Conservation (phyloP, 2,113 vertebrate genomes). For the Cyprinodon brontotheroides region DNA sequence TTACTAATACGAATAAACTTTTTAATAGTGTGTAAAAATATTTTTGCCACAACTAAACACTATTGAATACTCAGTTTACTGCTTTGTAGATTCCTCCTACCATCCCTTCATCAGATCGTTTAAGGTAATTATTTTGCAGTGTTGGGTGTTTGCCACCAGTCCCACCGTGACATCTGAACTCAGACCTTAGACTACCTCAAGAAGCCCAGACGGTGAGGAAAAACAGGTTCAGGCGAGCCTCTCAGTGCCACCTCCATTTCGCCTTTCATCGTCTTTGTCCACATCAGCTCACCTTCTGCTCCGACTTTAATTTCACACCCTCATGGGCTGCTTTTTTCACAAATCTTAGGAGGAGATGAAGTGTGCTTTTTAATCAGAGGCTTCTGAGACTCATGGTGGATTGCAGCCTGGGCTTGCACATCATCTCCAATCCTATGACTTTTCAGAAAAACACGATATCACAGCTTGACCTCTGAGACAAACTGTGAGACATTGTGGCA, state of each 20-base stretch:
- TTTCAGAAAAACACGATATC: constrained; percentile 42
- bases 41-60: neutral
- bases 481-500: constrained; percentile 17
- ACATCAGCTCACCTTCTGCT: constrained; percentile 47
- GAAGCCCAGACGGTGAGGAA: neutral
- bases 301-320: constrained; percentile 63
- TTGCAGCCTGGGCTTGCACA: constrained; percentile 28
- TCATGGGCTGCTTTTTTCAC: constrained; percentile 20
- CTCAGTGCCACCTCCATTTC: neutral
- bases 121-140: constrained; percentile 9
- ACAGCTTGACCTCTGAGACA: constrained; percentile 39
- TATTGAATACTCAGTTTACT: neutral
- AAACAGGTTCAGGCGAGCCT: neutral
- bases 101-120: neutral
- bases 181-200: constrained; percentile 25
- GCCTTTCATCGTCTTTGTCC: constrained; percentile 31
- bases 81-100: neutral
- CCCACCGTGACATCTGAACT: constrained; percentile 10
- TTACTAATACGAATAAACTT: neutral
- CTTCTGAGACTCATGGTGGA: constrained; percentile 31
- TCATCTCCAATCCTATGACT: constrained; percentile 20
- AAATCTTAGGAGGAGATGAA: constrained; percentile 48
- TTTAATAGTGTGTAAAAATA: neutral
- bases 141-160: constrained; percentile 11
- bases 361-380: constrained; percentile 58